A percentile compares a stretch with the other conserved stretches of the same genome.
Conservation (phyloP, 2,888 invertebrate species). For the Andrena dorsata region DNA sequence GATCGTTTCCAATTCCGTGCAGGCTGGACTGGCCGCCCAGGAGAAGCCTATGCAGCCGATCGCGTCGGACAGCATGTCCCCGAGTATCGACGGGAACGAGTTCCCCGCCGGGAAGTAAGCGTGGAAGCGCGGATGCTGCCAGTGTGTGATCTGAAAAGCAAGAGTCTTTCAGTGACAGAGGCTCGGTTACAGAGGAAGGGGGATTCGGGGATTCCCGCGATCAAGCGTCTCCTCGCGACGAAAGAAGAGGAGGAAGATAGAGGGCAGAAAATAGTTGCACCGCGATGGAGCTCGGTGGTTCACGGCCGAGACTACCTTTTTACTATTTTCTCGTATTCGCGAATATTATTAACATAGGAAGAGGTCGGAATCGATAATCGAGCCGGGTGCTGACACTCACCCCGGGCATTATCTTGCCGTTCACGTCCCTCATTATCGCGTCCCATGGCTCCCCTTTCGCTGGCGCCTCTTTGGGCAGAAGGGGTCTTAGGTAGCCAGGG, state of each 20-base stretch:
- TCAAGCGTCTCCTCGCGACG: not conserved
- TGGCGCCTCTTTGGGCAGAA: constrained; percentile 93
- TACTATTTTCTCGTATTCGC: constrained; percentile 53
- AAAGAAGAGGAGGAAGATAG: not conserved
- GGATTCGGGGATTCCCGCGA: not conserved
- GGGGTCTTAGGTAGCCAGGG: constrained; percentile 94
- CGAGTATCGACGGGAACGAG: constrained; percentile 98
- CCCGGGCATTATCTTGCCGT: constrained; percentile 96
- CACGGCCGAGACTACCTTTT: constrained; percentile 21
- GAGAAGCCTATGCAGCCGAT: constrained; percentile 99
- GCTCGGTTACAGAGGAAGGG: too few relatives aligned
- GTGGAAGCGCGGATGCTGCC: constrained; percentile 99
- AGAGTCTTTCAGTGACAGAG: too few relatives aligned
- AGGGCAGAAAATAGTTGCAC: not conserved
- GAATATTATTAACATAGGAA: constrained; percentile 69
- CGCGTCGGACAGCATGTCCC: constrained; percentile 98
- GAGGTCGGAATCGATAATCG: constrained; percentile 68
- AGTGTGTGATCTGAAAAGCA: constrained; percentile 90
- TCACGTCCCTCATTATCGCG: constrained; percentile 94
- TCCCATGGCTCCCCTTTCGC: constrained; percentile 94
- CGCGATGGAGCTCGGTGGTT: constrained; percentile 14
- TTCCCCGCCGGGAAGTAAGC: constrained; percentile 99
- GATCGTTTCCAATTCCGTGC: constrained; percentile 94
- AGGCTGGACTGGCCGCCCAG: constrained; percentile 95
- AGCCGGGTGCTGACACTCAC: constrained; percentile 84